A percentile compares a stretch with the other conserved stretches of the same genome.
These are phyloP conservation scores for Heterocephalus glaber DNA, from an alignment of 2,113 vertebrate genomes.

Conservation along the genomic window DNA sequence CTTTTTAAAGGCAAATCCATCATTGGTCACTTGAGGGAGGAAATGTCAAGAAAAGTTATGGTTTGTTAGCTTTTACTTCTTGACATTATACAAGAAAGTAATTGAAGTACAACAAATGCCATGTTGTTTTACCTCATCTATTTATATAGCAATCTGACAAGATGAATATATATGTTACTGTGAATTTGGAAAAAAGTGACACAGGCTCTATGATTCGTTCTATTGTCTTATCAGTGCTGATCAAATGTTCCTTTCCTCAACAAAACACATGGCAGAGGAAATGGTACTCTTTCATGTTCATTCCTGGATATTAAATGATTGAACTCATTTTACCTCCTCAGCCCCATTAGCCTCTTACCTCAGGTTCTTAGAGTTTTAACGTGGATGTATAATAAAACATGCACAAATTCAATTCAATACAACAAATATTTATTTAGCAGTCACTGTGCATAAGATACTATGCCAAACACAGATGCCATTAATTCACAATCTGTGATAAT, in stretches of 20 bases:
- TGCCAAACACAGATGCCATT: constrained; percentile 46
- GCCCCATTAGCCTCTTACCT: constrained; percentile 61
- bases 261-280: background rate
- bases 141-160: constrained; percentile 89
- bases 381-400: constrained; percentile 44
- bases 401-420: constrained; percentile 57
- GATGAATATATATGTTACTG: constrained; percentile 89
- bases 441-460: constrained; percentile 25
- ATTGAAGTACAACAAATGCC: constrained; percentile 93
- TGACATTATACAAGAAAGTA: constrained; percentile 92
- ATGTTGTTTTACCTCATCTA: constrained; percentile 91
- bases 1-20: constrained; percentile 92
- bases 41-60: constrained; percentile 94
- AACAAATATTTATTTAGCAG: constrained; percentile 74
- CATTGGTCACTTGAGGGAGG: constrained; percentile 92
- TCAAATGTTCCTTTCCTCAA: constrained; percentile 53
- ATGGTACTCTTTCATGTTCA: background rate
- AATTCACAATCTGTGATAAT: constrained; percentile 41
- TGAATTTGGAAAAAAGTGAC: constrained; percentile 72
- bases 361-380: constrained; percentile 55
- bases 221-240: constrained; percentile 75
- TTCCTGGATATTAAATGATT: constrained; percentile 34
- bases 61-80: constrained; percentile 95
- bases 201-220: constrained; percentile 56
- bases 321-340: constrained; percentile 45